Evolutionary conservation across 2,888 invertebrate species (phyloP).

Genomic region (Diaphora mendica): DNA sequence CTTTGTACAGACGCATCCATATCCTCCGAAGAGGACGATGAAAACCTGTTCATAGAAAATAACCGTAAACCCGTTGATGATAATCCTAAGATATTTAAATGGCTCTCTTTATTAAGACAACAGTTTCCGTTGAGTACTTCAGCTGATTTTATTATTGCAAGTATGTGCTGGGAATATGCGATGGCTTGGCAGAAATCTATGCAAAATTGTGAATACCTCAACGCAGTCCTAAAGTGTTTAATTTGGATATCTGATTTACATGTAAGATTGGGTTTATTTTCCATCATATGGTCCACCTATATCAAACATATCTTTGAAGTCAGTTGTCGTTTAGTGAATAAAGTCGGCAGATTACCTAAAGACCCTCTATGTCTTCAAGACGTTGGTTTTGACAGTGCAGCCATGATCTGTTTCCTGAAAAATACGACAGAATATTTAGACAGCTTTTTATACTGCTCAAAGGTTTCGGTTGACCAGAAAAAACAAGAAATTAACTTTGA

Average conservation of each 20-base stretch:
- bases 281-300: slow-evolving; percentile 95
- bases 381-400: slow-evolving; percentile 89
- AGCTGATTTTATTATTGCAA: slow-evolving; percentile 92
- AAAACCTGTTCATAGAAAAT: slow-evolving; percentile 71
- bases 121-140: slow-evolving; percentile 96
- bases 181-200: slow-evolving; percentile 94
- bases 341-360: slow-evolving; percentile 94
- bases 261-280: slow-evolving; percentile 92
- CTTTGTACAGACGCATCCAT: slow-evolving; percentile 47
- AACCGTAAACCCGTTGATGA: slow-evolving; percentile 70
- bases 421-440: slow-evolving; percentile 81
- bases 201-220: slow-evolving; percentile 88
- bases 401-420: slow-evolving; percentile 84
- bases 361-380: slow-evolving; percentile 93
- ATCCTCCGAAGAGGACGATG: slow-evolving; percentile 60
- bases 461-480: slow-evolving; percentile 67
- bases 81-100: slow-evolving; percentile 86
- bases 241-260: slow-evolving; percentile 88
- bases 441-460: slow-evolving; percentile 76
- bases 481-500: slow-evolving; percentile 84
- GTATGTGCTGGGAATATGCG: slow-evolving; percentile 97
- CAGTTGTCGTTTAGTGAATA: slow-evolving; percentile 91
- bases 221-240: slow-evolving; percentile 90
- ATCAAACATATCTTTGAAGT: slow-evolving; percentile 93
- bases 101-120: slow-evolving; percentile 88